phyloP scores from a whole-genome alignment of 1,140 invertebrate species.

The Aphis gossypii region DNA sequence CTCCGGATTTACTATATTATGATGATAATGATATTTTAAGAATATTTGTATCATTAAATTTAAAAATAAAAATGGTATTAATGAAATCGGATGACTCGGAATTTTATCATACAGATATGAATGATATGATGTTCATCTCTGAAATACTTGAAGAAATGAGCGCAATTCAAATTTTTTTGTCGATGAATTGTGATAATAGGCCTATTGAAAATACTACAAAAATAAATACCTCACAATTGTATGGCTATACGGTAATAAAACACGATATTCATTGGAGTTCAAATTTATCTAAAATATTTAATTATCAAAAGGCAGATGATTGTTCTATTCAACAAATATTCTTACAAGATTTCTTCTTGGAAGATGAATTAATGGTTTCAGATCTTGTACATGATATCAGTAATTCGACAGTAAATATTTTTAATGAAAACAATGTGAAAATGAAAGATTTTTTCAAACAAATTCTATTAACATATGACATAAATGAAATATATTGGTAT shows the following conservation, averaged over 20 bases:
- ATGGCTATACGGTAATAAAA: background rate
- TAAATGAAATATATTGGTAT: background rate
- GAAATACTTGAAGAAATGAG: background rate
- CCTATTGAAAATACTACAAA: no score
- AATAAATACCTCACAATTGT: background rate
- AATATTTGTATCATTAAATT: background rate
- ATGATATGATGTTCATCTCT: background rate
- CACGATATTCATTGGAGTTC: no score
- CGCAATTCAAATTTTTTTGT: background rate
- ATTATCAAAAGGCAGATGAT: fast-evolving
- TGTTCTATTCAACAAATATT: background rate
- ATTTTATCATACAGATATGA: background rate
- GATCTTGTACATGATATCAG: background rate
- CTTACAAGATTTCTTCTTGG: background rate
- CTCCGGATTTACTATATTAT: no score
- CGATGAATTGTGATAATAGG: background rate
- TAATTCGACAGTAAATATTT: background rate
- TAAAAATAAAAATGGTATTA: background rate
- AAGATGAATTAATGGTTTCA: background rate
- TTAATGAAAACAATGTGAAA: background rate
- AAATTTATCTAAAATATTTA: no score
- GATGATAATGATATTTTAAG: background rate
- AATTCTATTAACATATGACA: background rate
- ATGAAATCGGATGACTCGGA: no score
- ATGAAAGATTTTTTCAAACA: background rate